These are phyloP conservation scores for Hirtodrosophila trivittata DNA, from an alignment of 2,888 invertebrate genomes.

Conservation along the genomic window DNA sequence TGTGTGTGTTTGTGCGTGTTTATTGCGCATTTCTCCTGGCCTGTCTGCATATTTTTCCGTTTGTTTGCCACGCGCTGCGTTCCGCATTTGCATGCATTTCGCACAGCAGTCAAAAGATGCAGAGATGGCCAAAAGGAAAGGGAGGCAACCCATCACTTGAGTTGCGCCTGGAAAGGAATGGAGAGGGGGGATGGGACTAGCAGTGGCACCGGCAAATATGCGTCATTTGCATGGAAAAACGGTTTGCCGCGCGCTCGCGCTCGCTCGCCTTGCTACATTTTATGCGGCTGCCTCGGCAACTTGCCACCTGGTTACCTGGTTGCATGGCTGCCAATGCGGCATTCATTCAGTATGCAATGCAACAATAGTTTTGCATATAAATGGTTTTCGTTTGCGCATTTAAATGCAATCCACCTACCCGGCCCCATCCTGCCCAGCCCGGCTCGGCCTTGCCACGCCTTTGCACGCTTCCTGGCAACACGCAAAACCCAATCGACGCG, in stretches of 20 bases:
- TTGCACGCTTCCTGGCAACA: conserved; percentile 20
- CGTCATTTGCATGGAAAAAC: conserved; percentile 82
- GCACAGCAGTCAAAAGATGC: conserved; percentile 72
- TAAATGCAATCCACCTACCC: conserved; percentile 73
- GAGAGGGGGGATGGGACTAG: conserved; percentile 15
- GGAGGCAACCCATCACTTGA: neutral
- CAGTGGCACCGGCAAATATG: conserved; percentile 63
- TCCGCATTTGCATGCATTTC: conserved; percentile 77
- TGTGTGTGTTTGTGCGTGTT: conserved; percentile 57
- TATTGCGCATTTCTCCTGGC: conserved; percentile 72
- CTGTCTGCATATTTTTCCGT: conserved; percentile 73
- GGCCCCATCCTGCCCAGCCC: conserved; percentile 10
- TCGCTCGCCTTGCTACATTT: conserved; percentile 36
- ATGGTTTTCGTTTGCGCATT: conserved; percentile 81
- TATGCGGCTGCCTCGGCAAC: conserved; percentile 39
- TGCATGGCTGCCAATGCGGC: conserved; percentile 51
- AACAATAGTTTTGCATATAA: conserved; percentile 83
- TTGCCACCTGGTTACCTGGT: conserved; percentile 14
- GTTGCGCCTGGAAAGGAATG: conserved; percentile 4
- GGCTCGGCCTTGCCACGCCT: neutral
- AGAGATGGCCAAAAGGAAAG: conserved; percentile 16
- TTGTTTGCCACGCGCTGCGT: conserved; percentile 66
- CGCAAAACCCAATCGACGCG: conserved; percentile 56
- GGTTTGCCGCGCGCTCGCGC: conserved; percentile 54
- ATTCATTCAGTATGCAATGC: conserved; percentile 78